Base-by-base conservation (phyloP, 2,797 vertebrate genomes). In the Notoglanidium macrostoma region DNA sequence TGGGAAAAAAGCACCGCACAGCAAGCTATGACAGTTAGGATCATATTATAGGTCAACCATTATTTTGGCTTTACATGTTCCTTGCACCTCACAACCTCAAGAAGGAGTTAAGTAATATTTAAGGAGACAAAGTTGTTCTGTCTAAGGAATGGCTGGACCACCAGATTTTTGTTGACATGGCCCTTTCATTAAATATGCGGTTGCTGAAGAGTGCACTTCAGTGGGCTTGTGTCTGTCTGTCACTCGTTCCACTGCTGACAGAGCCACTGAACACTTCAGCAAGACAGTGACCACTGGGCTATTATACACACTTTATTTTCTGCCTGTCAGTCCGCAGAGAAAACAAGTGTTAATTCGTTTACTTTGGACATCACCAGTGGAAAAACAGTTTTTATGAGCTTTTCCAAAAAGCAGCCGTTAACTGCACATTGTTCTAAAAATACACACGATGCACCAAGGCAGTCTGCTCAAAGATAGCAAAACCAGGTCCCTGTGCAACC, bases 101-200 rank as follows among this genome's bases (percentile, higher is more conserved):
- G 90, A 89, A 92, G 89, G 88, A 91, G 91, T 93, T 93, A 91
- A 92, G 92, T 90, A 89, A 92, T 91, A 90, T 94, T 94, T 91
- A 87, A 70, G 83, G 88, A 94, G 93, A 94, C 93, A 92, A 94
- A 94, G 90, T 88, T 90, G 91, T 93, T 93, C 94, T 89, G 88
- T 91, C 93, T 92, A 92, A 92, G 90, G 86, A 91, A 93, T 89
- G 83, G 88, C 85, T 89, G 87, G 89, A 89, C 88, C 85, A 92
- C 87, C 89, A 90, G 32, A 91, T 93, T 95, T 95, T 92, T 95
- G 95, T 95, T 95, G 94, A 96, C 95, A 92, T 88, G 92, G 94
- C 94, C 93, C 90, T 93, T 90, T 96, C 95, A 94, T 94, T 93
- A 95, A 95, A 94, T 94, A 92, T 94, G 95, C 91, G 95, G 96